phyloP scores from a whole-genome alignment of 2,113 vertebrate genomes.

The Tychaedon coryphoeus region DNA sequence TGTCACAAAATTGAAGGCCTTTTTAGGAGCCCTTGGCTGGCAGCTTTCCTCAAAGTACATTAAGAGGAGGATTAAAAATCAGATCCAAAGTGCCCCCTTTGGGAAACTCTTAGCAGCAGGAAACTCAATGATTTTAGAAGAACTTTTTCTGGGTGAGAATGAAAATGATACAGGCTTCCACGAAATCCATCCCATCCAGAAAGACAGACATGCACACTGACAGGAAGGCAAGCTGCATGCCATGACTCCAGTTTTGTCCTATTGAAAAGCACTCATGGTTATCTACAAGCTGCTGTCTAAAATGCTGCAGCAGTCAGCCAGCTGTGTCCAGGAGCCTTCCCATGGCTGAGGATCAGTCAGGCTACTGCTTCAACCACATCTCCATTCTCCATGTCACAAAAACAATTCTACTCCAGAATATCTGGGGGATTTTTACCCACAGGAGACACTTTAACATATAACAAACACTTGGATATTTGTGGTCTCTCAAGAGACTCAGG shows the following conservation, averaged over 20 bases:
- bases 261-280: not conserved
- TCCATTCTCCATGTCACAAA: not conserved
- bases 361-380: not conserved
- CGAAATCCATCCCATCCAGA: not conserved
- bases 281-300: not conserved
- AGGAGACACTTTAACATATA: rapidly evolving
- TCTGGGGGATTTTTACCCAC: not conserved
- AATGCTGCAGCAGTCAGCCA: not conserved
- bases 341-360: not conserved
- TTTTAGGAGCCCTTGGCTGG: no score
- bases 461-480: not conserved
- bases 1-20: not conserved
- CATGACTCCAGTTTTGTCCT: not conserved
- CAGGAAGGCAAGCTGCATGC: not conserved
- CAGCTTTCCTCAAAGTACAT: not conserved
- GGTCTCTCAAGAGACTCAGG: not conserved
- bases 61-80: not conserved
- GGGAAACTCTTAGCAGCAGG: not conserved
- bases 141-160: not conserved
- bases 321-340: not conserved
- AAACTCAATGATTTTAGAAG: not conserved
- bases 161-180: not conserved
- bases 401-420: not conserved
- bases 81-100: rapidly evolving
- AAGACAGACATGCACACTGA: not conserved